Percentiles rank a stretch among this genome's conserved stretches.
Evolutionary conservation across 2,797 vertebrate species (phyloP).

Genomic region (Pyrrhura leucotis): DNA sequence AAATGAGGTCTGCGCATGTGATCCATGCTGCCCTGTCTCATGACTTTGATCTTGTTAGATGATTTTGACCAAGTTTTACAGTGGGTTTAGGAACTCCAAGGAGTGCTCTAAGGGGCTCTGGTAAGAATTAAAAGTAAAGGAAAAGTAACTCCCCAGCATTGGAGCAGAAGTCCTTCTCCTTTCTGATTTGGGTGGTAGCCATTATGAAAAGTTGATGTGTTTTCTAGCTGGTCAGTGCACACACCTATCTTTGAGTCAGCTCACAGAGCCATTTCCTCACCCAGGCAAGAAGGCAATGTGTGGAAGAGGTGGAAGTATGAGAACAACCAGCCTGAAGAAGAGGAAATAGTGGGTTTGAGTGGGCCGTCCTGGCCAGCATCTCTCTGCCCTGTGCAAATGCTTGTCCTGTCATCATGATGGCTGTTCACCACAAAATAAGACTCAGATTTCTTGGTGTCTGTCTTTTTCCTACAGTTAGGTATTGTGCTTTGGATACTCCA

Average conservation of each 20-base stretch:
- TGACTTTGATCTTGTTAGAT: background rate
- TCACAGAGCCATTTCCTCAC: background rate
- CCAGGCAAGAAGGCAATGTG: background rate
- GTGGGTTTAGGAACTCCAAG: background rate
- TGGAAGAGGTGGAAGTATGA: background rate
- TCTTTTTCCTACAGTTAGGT: background rate
- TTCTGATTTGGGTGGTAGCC: background rate
- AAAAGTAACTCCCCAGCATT: background rate
- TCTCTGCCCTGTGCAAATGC: background rate
- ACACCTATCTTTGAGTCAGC: background rate
- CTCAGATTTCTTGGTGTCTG: background rate
- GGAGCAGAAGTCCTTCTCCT: background rate
- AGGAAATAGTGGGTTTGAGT: background rate
- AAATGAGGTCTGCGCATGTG: background rate
- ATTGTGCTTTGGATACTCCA: background rate
- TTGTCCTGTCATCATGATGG: background rate
- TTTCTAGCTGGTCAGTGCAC: background rate
- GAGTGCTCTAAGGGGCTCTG: background rate
- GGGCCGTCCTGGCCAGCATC: background rate
- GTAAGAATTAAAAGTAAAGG: background rate
- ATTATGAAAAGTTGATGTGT: fast-evolving
- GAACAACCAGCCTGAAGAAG: background rate
- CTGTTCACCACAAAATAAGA: background rate
- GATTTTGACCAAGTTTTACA: background rate
- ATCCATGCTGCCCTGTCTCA: background rate